Percentiles rank a stretch among this genome's conserved stretches.
These are phyloP conservation scores for Petrocephalus microphthalmus DNA, from an alignment of 2,113 vertebrate genomes.

Conservation along the genomic window DNA sequence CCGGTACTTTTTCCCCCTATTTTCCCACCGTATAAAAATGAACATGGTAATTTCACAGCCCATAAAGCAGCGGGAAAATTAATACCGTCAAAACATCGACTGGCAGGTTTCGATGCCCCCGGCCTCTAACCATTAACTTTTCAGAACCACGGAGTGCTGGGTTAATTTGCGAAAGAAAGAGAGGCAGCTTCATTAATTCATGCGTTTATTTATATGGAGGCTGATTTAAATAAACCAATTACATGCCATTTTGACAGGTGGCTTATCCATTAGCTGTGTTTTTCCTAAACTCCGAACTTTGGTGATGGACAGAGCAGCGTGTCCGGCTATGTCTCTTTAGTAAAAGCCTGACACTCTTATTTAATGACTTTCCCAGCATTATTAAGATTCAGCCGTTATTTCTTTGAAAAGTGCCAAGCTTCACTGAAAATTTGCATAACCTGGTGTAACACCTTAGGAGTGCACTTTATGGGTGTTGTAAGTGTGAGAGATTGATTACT, in stretches of 20 bases:
- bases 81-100: neutral
- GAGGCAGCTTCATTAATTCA: slow-evolving; percentile 11
- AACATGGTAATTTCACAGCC: slow-evolving; percentile 12
- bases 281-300: neutral
- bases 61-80: neutral
- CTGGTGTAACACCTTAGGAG: neutral
- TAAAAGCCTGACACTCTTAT: neutral
- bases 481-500: neutral
- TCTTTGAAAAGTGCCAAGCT: neutral
- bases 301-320: neutral
- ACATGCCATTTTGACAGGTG: slow-evolving; percentile 22
- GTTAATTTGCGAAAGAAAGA: slow-evolving; percentile 8
- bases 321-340: neutral
- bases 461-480: neutral
- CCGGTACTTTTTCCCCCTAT: neutral
- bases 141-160: neutral
- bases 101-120: neutral
- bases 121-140: slow-evolving; percentile 13
- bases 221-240: slow-evolving; percentile 26
- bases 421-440: neutral
- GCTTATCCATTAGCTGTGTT: neutral
- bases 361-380: neutral
- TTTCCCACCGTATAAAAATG: neutral
- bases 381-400: neutral
- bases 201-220: slow-evolving; percentile 17